These are phyloP conservation scores for Marasmarcha lunaedactyla DNA, from an alignment of 2,888 invertebrate genomes.

Conservation along the genomic window DNA sequence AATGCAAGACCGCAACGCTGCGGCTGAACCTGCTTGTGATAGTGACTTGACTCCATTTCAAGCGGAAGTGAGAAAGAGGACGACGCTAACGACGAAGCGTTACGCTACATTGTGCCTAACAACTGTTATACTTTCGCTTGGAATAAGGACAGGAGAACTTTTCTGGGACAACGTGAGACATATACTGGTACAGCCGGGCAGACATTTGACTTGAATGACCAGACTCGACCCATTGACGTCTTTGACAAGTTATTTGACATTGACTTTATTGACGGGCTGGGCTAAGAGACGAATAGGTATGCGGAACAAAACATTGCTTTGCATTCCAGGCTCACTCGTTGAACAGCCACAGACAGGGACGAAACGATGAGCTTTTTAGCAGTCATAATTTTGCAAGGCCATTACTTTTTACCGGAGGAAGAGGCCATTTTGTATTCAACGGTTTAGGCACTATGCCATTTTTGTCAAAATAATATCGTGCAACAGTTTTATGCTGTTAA, in stretches of 20 bases:
- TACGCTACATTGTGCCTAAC: background rate
- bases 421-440: slow-evolving; percentile 16
- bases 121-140: background rate
- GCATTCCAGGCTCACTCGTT: slow-evolving; percentile 6
- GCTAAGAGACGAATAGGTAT: slow-evolving; percentile 4
- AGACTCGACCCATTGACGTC: slow-evolving; percentile 6
- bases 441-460: slow-evolving; percentile 9
- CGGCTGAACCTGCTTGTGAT: background rate
- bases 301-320: slow-evolving; percentile 4
- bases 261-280: slow-evolving; percentile 10
- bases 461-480: slow-evolving; percentile 17
- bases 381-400: slow-evolving; percentile 15
- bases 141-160: background rate
- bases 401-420: slow-evolving; percentile 17
- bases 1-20: background rate
- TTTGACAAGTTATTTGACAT: slow-evolving; percentile 10
- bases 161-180: slow-evolving; percentile 5
- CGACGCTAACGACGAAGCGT: background rate
- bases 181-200: slow-evolving; percentile 9
- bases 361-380: slow-evolving; percentile 17
- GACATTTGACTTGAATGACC: slow-evolving; percentile 5
- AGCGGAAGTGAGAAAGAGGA: background rate
- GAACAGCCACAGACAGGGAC: slow-evolving; percentile 13
- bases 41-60: background rate
- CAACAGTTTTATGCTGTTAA: slow-evolving; percentile 16